Percentiles rank a stretch among this genome's conserved stretches.
These are phyloP conservation scores for Cremastinae sp. DNA, from an alignment of 2,888 invertebrate genomes.

Conservation along the genomic window DNA sequence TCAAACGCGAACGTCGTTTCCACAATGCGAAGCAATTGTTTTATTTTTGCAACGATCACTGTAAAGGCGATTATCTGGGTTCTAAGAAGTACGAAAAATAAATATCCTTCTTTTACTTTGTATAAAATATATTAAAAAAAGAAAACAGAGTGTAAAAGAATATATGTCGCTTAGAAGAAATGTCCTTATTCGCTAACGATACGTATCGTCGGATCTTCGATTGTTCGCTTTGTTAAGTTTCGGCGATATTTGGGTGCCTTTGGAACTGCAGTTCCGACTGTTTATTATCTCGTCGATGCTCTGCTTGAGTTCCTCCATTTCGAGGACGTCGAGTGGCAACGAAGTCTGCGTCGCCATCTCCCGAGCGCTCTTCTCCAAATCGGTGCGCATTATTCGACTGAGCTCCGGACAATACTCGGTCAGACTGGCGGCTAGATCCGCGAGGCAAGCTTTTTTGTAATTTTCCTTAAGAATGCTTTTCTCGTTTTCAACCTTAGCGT, in stretches of 20 bases:
- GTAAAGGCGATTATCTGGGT: not conserved
- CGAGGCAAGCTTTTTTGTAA: conserved; percentile 71
- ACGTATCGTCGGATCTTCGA: conserved; percentile 58
- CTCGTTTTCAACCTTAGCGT: conserved; percentile 70
- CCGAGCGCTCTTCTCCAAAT: conserved; percentile 69
- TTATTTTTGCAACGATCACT: not conserved
- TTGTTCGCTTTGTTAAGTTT: conserved; percentile 73
- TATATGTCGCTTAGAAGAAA: not conserved
- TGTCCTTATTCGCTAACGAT: conserved; percentile 41
- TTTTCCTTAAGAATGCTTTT: conserved; percentile 66
- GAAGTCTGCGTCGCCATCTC: conserved; percentile 79
- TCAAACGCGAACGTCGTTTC: not conserved
- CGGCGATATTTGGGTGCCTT: conserved; percentile 77
- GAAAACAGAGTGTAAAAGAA: conserved; percentile 46
- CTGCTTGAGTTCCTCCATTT: conserved; percentile 78
- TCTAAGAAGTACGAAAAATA: conserved; percentile 7
- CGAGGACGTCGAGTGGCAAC: conserved; percentile 76
- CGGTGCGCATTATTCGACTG: conserved; percentile 70
- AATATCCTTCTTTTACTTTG: conserved; percentile 38
- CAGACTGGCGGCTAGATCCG: conserved; percentile 74
- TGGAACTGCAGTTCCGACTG: conserved; percentile 75
- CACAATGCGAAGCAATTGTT: conserved; percentile 3
- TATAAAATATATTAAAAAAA: conserved; percentile 44
- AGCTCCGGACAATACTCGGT: conserved; percentile 74
- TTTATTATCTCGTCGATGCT: conserved; percentile 78